phyloP scores from a whole-genome alignment of 2,888 invertebrate genomes.

The Caenorhabditis plicata region DNA sequence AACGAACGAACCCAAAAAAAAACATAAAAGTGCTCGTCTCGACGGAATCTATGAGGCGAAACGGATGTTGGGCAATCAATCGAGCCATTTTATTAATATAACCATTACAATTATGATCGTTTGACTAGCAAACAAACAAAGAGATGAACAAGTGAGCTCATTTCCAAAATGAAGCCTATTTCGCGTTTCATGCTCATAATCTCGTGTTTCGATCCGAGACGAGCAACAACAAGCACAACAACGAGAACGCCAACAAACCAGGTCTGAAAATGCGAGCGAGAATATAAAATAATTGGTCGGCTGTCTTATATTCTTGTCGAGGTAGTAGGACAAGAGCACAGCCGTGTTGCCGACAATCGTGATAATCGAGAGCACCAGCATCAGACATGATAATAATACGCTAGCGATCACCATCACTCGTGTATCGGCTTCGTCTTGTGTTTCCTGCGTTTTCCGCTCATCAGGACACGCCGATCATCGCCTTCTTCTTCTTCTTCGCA shows the following conservation, averaged over 20 bases:
- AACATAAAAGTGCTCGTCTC: too few relatives aligned
- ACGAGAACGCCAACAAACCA: conserved; percentile 46
- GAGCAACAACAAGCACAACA: background rate
- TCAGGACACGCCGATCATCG: too few relatives aligned
- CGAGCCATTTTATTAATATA: too few relatives aligned
- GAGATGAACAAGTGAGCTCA: too few relatives aligned
- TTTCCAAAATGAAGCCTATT: too few relatives aligned
- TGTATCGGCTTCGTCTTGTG: background rate
- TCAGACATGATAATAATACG: conserved; percentile 35
- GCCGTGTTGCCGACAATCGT: conserved; percentile 80
- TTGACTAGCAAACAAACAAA: too few relatives aligned
- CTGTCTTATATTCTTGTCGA: conserved; percentile 74
- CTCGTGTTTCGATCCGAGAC: background rate
- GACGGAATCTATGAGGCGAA: too few relatives aligned
- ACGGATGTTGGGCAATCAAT: too few relatives aligned
- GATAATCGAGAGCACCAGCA: conserved; percentile 55
- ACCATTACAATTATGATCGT: too few relatives aligned
- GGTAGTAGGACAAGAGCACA: conserved; percentile 63
- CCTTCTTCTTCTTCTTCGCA: too few relatives aligned
- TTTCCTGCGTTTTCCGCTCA: background rate
- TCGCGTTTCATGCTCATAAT: too few relatives aligned
- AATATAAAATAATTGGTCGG: conserved; percentile 99
- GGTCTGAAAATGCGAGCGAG: conserved; percentile 85
- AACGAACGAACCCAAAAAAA: too few relatives aligned
- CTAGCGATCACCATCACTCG: conserved; percentile 29